Conservation (phyloP, 2,888 invertebrate genomes). For the Ypsolopha scabrella region DNA sequence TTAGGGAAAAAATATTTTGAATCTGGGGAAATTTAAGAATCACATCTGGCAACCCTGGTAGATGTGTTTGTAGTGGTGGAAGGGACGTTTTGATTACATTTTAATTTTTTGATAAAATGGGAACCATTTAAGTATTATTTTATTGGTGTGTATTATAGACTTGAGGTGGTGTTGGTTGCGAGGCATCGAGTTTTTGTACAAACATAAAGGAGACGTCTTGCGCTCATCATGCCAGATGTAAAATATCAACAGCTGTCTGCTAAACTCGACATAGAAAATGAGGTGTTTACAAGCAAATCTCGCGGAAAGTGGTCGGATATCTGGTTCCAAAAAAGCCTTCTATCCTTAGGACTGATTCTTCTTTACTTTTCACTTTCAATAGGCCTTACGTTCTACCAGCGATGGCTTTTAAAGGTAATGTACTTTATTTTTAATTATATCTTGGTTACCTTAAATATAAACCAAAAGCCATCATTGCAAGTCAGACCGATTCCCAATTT, state of each 20-base stretch:
- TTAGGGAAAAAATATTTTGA: too few relatives aligned
- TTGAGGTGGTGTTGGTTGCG: too few relatives aligned
- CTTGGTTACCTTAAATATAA: not conserved
- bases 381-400: constrained; percentile 96
- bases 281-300: constrained; percentile 43
- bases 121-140: too few relatives aligned
- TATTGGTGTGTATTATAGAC: too few relatives aligned
- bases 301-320: constrained; percentile 47
- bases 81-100: too few relatives aligned
- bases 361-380: constrained; percentile 94
- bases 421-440: not conserved
- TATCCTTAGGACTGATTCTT: constrained; percentile 73
- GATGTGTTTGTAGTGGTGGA: too few relatives aligned
- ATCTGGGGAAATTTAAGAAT: too few relatives aligned
- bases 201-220: constrained; percentile 18
- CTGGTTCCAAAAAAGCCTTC: constrained; percentile 47
- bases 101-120: too few relatives aligned
- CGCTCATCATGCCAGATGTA: constrained; percentile 43
- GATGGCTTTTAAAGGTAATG: constrained; percentile 88
- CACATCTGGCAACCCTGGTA: too few relatives aligned
- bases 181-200: too few relatives aligned
- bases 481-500: too few relatives aligned
- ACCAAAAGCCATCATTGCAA: not conserved
- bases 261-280: constrained; percentile 46
- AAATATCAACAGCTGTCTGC: constrained; percentile 63